Evolutionary conservation across 2,797 vertebrate genomes (phyloP), one percentile per base, ranked within the genome.

Genomic region (Prionace glauca): DNA sequence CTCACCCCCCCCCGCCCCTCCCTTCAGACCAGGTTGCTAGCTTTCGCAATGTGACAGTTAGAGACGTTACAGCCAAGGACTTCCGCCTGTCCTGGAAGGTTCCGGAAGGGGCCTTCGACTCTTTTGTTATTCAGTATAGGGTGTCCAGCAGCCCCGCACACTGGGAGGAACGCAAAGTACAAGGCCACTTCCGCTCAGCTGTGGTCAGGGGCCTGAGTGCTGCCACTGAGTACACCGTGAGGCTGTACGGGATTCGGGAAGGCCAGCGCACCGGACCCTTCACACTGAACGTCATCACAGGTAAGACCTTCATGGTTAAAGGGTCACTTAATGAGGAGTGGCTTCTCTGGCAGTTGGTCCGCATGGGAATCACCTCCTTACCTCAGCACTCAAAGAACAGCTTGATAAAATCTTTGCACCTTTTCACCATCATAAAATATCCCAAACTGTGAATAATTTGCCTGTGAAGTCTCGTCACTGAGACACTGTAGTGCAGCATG

Each of bases 51-150:
- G 20, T 84, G 81, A 84, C 81, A 41, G 81, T 84, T 45, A 84
- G 20, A 45, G 81, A 84, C 36, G 2, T 84, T 45, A 84, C 81
- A 0, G 0, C 81, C 81, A 45, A 9, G 18, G 20, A 20, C 41
- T 84, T 84, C 81, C 81, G 81, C 36, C 81, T 84, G 81, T 22
- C 36, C 41, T 84, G 81, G 81, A 84, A 84, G 81, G 81, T 45
- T 84, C 36, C 36, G 1, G 41, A 45, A 45, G 81, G 81, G 18
- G 36, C 41, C 81, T 84, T 84, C 81, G 81, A 84, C 36, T 84
- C 81, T 84, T 84, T 84, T 84, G 41, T 84, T 9, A 9, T 84
- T 20, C 81, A 84, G 8, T 84, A 84, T 41, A 84, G 81, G 36
- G 18, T 41, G 36, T 41, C 18, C 18, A 84, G 36, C 7, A 36